phyloP scores from a whole-genome alignment of 2,888 invertebrate species.

The Carterocephalus palaemon region DNA sequence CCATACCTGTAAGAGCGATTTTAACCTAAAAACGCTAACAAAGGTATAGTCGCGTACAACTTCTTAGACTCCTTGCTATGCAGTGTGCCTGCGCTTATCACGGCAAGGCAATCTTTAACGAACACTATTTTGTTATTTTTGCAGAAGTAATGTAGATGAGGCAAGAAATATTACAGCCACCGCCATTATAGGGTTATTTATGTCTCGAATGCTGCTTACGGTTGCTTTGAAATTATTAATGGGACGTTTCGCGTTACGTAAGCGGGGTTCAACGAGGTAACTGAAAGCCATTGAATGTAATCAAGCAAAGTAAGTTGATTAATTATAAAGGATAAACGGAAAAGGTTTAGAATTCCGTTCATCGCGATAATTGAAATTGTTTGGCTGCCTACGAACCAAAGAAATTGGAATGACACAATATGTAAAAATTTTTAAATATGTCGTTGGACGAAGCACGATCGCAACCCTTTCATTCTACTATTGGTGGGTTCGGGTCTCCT shows the following conservation, averaged over 20 bases:
- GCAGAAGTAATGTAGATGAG: conserved; percentile 70
- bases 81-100: conserved; percentile 58
- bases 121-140: conserved; percentile 71
- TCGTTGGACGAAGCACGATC: too few species aligned
- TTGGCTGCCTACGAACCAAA: too few species aligned
- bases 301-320: conserved; percentile 20
- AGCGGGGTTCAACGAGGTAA: conserved; percentile 14
- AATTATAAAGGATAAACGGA: conserved; percentile 21
- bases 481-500: too few species aligned
- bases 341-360: conserved; percentile 19
- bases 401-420: too few species aligned
- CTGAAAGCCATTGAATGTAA: conserved; percentile 20
- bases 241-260: conserved; percentile 32
- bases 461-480: too few species aligned
- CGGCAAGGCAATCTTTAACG: conserved; percentile 56
- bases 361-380: conserved; percentile 15
- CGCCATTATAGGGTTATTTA: conserved; percentile 65
- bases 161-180: conserved; percentile 60
- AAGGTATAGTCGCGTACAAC: conserved; percentile 40
- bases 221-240: conserved; percentile 63
- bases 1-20: conserved; percentile 45
- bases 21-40: conserved; percentile 47
- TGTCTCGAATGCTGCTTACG: conserved; percentile 49
- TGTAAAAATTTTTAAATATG: too few species aligned
- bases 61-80: conserved; percentile 56